Conservation (phyloP, 2,113 vertebrate species). For the Butorides virescens region DNA sequence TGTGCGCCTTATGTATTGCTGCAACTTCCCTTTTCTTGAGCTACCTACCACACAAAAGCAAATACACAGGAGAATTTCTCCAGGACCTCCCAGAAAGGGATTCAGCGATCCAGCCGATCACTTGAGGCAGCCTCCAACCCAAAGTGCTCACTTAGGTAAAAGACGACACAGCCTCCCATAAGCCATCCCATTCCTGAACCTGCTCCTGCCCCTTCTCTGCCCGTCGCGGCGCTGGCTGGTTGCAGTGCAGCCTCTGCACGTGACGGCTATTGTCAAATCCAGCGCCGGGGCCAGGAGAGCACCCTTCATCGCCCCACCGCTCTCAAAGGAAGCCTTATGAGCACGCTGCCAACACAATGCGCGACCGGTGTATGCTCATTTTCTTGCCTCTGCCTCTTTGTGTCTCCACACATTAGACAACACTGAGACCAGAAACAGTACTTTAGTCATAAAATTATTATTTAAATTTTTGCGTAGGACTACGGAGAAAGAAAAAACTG, state of each 20-base stretch:
- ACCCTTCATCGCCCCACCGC: fast-evolving
- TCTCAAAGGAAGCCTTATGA: neutral
- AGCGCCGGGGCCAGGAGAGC: neutral
- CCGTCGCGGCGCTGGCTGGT: neutral
- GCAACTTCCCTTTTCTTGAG: neutral
- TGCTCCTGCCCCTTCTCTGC: neutral
- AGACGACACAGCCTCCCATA: neutral
- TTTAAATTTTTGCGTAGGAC: neutral
- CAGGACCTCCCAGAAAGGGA: neutral
- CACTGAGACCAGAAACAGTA: neutral
- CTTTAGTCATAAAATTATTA: neutral
- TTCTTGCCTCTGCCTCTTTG: neutral
- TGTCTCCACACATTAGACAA: neutral
- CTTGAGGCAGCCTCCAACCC: neutral
- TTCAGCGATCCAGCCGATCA: neutral
- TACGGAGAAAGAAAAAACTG: neutral
- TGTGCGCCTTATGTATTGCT: fast-evolving
- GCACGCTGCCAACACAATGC: neutral
- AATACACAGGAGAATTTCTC: neutral
- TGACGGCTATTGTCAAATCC: neutral
- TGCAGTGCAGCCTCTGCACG: neutral
- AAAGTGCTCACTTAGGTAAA: neutral
- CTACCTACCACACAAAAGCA: neutral
- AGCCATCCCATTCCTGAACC: neutral
- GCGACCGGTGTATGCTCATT: neutral